phyloP scores from a whole-genome alignment of 92 coral and sea anemone genomes.

The Virgularia gustaviana region DNA sequence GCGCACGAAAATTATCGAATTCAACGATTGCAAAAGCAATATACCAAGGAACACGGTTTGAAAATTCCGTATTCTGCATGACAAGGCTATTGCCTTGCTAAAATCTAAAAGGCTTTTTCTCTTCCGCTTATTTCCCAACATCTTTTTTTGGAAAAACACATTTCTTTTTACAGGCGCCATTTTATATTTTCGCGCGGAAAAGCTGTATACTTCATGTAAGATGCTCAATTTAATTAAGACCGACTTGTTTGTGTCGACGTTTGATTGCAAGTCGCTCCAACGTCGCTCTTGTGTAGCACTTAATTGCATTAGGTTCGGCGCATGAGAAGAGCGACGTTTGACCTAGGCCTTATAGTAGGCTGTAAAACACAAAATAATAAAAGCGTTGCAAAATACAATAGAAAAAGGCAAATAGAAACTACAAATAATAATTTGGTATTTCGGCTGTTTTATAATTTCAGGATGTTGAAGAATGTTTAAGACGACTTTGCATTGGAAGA shows the following conservation, averaged over 20 bases:
- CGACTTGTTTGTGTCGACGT: background rate
- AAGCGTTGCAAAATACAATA: too few species aligned
- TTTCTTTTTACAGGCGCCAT: background rate
- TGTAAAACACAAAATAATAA: background rate
- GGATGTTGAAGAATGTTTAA: slow-evolving; percentile 63
- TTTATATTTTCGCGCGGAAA: background rate
- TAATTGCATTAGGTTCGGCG: too few species aligned
- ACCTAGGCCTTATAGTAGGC: too few species aligned
- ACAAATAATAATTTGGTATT: background rate
- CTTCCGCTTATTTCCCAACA: background rate
- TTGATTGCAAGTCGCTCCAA: background rate
- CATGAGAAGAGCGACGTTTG: too few species aligned
- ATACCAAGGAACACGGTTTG: background rate
- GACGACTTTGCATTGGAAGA: slow-evolving; percentile 52
- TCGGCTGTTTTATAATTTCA: slow-evolving; percentile 2
- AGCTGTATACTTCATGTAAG: background rate
- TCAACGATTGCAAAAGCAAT: background rate
- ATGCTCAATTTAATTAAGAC: background rate
- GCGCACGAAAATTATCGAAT: background rate
- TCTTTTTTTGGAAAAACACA: background rate
- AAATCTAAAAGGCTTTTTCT: background rate
- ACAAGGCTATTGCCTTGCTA: background rate
- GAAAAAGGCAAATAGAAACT: background rate
- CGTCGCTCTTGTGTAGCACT: too few species aligned
- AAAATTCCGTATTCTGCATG: background rate